A percentile compares a stretch with the other conserved stretches of the same genome.
Conservation (phyloP, 2,888 invertebrate species). For the Eubasilissa splendida region DNA sequence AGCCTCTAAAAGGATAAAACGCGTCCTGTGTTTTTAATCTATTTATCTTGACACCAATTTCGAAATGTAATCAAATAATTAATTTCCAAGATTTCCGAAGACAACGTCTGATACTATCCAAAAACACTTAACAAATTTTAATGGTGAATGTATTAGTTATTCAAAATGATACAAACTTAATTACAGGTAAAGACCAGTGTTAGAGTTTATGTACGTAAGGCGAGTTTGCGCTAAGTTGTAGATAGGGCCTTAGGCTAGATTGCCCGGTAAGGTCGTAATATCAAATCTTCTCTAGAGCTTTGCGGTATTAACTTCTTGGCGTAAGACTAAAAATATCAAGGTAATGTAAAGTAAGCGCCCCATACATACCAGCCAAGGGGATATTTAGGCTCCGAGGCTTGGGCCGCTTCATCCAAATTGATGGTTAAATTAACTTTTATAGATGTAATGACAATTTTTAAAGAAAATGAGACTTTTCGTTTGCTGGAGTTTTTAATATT, state of each 20-base stretch:
- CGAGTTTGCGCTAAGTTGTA: conserved; percentile 2
- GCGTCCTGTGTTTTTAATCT: too few species aligned
- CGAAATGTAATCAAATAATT: too few species aligned
- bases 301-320: conserved; percentile 40
- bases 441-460: conserved; percentile 35
- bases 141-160: not conserved
- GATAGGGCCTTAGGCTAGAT: conserved; percentile 34
- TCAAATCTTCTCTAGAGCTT: conserved; percentile 48
- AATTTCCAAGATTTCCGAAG: too few species aligned
- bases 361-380: conserved; percentile 15
- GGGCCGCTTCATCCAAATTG: conserved; percentile 23
- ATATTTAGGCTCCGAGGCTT: not conserved
- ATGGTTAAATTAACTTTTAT: conserved; percentile 37
- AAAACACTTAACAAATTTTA: not conserved
- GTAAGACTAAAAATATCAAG: conserved; percentile 43
- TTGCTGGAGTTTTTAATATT: conserved; percentile 33
- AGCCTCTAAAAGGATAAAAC: too few species aligned
- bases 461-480: conserved; percentile 35
- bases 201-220: not conserved
- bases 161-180: conserved; percentile 11
- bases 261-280: conserved; percentile 45
- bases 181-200: conserved; percentile 15
- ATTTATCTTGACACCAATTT: too few species aligned
- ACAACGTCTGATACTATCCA: too few species aligned
- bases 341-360: conserved; percentile 35